Percentiles rank a stretch among this genome's conserved stretches.
Evolutionary conservation across 2,113 vertebrate genomes (phyloP).

Genomic region (Ammodytes dubius): DNA sequence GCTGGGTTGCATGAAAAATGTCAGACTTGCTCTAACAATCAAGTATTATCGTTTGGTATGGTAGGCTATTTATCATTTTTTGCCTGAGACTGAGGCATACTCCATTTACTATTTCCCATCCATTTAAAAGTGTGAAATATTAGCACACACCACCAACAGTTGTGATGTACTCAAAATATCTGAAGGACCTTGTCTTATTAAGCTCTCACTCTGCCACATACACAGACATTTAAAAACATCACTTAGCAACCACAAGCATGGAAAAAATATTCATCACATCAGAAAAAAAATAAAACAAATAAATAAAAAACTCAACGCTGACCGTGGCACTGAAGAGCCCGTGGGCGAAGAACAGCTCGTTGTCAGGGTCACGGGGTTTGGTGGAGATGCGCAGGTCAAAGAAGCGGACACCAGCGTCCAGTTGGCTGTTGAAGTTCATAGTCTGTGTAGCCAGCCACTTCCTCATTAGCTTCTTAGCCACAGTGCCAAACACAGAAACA

Average conservation of each 20-base stretch:
- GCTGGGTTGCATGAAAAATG: too few relatives aligned
- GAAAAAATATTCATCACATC: constrained; percentile 49
- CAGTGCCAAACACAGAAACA: constrained; percentile 97
- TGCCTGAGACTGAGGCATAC: too few relatives aligned
- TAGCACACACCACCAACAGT: neutral
- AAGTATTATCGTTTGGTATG: too few relatives aligned
- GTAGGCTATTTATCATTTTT: too few relatives aligned
- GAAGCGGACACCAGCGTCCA: constrained; percentile 95
- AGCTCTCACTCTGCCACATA: constrained; percentile 29
- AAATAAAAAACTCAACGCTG: constrained; percentile 20
- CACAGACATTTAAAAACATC: constrained; percentile 27
- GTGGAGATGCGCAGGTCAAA: constrained; percentile 99
- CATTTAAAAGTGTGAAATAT: neutral
- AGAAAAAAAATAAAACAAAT: too few relatives aligned
- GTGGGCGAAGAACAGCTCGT: constrained; percentile 97
- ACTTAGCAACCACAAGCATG: constrained; percentile 46
- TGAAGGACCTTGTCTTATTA: constrained; percentile 27
- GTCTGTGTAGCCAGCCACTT: constrained; percentile 99
- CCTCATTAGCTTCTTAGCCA: constrained; percentile 98
- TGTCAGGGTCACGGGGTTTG: constrained; percentile 96
- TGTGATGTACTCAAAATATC: constrained; percentile 31
- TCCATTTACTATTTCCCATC: too few relatives aligned
- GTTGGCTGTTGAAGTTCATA: constrained; percentile 95
- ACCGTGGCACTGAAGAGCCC: constrained; percentile 98
- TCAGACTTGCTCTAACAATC: too few relatives aligned